Base-by-base conservation (phyloP, 2,113 vertebrate species). In the Calyptommatus sinebrachiatus region DNA sequence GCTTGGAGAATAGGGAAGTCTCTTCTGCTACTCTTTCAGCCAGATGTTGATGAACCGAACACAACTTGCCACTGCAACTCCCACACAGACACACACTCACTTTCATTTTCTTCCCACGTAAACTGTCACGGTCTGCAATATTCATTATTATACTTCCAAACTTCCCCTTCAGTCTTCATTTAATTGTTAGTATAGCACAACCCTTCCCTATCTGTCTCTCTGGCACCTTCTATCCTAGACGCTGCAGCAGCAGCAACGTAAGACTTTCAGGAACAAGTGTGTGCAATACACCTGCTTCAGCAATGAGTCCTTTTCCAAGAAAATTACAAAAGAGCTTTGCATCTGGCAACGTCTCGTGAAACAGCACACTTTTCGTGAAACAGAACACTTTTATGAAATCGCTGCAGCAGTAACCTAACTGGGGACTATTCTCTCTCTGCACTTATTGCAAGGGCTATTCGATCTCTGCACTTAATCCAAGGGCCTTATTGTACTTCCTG, bases 141-240 rank as follows among this genome's bases (percentile, higher is more conserved):
- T 50, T 28, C 71, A 73, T 9, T 53, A 57, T 31, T 53, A 57
- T 31, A 22, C 50, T 57, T 21, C 20, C 29, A 28, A 29, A 22
- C 2, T 12, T 31, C 16, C 50, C 57, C 71, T 57, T 73, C 28
- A 73, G 16, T 18, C 5, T 50, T 11, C 41, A n/a, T 73, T 57
- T 73, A 73, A 73, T 73, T 73, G 50, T 20, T 73, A 73, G 70
- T 9, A 48, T 21, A 53, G 29, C 48, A 53, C 71, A 57, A 46
- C 41, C 41, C 41, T 71, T 46, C 50, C 71, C 71, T 73, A 28
- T 29, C 71, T 76, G 12, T 76, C 84, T 89, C 66, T 83, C 73
- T 81, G 78, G 78, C 11, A 61, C 82, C 1, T 69, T 28, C 18
- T 18, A 57, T 75, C 22, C 41, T 73, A 73, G 48, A 60, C 77